A percentile compares a stretch with the other conserved stretches of the same genome.
These are phyloP conservation scores for Carlito syrichta DNA, from an alignment of 2,113 vertebrate genomes.

Conservation along the genomic window DNA sequence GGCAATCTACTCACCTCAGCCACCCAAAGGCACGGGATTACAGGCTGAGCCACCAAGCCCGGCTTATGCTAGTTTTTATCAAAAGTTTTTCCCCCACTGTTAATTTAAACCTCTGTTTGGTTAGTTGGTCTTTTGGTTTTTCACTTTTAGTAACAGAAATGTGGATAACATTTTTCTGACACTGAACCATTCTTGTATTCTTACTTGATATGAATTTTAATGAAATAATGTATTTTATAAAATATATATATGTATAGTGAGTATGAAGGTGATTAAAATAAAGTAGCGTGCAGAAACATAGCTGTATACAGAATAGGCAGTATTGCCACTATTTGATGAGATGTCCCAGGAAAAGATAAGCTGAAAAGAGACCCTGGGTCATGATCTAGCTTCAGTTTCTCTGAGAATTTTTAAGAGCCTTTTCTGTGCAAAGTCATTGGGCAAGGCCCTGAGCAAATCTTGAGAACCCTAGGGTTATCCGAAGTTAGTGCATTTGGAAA, in stretches of 20 bases:
- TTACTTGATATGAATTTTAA: neutral
- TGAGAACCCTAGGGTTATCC: neutral
- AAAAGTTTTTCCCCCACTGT: neutral
- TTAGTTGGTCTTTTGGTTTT: constrained; percentile 22
- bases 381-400: neutral
- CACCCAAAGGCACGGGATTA: too few relatives aligned
- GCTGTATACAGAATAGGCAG: neutral
- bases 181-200: neutral
- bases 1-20: too few relatives aligned
- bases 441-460: neutral
- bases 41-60: too few relatives aligned
- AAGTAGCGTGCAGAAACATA: neutral
- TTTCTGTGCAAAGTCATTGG: neutral
- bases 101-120: neutral
- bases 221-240: constrained; percentile 30
- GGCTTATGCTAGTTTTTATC: neutral
- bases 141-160: neutral
- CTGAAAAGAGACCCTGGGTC: neutral
- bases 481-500: neutral
- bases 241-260: neutral
- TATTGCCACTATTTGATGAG: neutral
- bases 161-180: neutral
- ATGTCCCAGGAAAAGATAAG: neutral
- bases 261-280: neutral
- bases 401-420: neutral